Base-by-base conservation (phyloP, 2,113 vertebrate species). In the Xiphophorus maculatus region DNA sequence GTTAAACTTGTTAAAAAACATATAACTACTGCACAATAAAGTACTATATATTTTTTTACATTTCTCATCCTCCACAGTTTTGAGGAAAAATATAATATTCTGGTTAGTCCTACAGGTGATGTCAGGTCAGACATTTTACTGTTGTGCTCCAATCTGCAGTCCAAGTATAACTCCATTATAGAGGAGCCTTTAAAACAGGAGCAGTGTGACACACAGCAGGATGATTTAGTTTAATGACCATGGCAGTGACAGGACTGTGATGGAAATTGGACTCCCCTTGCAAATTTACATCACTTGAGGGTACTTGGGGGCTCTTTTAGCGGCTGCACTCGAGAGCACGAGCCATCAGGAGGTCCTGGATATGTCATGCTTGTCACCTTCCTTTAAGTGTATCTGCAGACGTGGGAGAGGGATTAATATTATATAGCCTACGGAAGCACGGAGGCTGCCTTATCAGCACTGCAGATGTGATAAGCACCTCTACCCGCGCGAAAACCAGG, bases 301-400 rank as follows among this genome's bases (percentile, higher is more conserved):
- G 92, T 93, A 93, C 91, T 94, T 84, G 88, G 87, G 51, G 91
- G 88, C 90, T 92, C 90, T 91, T 92, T 93, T 89, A 91, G 91
- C 84, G 89, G 89, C 89, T 91, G 88, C 90, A 89, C 93, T 93
- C 87, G 84, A 77, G 90, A 92, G 92, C 92, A 89, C 42, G 86
- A 94, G 91, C 91, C 94, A 91, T 95, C 94, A 93, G 92, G 93
- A 94, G 94, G 94, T 94, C 94, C 93, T 93, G 94, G 92, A 93
- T 94, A 88, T 94, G 93, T 94, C 93, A 94, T 86, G 92, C 93
- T 91, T 93, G 94, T 95, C 94, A 94, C 93, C 93, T 93, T 92
- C 82, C 92, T 94, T 93, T 95, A 94, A 94, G 92, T 93, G 92
- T 89, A 92, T 93, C 86, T 81, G 90, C 87, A 89, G 88, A 92